Percentiles rank a stretch among this genome's conserved stretches.
These are phyloP conservation scores for Cryptocephalus moraei DNA, from an alignment of 2,888 invertebrate species.

Conservation along the genomic window DNA sequence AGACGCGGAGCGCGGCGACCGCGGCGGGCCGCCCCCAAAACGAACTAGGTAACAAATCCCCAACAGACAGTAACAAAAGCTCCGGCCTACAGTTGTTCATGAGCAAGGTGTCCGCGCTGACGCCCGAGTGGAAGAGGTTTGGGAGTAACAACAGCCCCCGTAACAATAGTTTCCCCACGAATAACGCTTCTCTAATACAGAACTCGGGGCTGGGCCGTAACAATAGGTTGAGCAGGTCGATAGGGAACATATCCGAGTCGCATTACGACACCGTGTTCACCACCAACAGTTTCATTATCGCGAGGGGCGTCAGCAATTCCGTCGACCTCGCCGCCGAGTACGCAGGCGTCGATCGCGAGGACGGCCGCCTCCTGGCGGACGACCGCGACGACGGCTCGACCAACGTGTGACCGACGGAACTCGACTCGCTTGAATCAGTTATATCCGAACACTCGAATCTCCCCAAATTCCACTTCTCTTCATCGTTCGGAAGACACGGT, in stretches of 20 bases:
- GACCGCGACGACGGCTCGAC: neutral
- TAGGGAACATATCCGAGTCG: constrained; percentile 36
- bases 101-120: constrained; percentile 32
- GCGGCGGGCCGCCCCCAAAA: constrained; percentile 41
- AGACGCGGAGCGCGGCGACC: constrained; percentile 37
- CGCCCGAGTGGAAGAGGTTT: constrained; percentile 28
- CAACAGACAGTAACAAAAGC: constrained; percentile 20
- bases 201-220: constrained; percentile 25
- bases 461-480: too few species aligned
- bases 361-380: constrained; percentile 1
- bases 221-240: constrained; percentile 34
- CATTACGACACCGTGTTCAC: constrained; percentile 48
- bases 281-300: constrained; percentile 38
- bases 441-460: too few species aligned
- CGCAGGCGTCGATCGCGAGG: constrained; percentile 5
- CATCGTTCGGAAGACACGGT: too few species aligned
- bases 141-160: constrained; percentile 21
- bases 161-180: constrained; percentile 34
- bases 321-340: constrained; percentile 18
- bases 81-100: constrained; percentile 29
- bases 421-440: too few species aligned
- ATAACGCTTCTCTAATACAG: constrained; percentile 25
- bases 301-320: constrained; percentile 31
- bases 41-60: constrained; percentile 52
- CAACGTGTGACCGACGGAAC: too few species aligned